phyloP scores from a whole-genome alignment of 2,888 invertebrate genomes.

The Allacma fusca region DNA sequence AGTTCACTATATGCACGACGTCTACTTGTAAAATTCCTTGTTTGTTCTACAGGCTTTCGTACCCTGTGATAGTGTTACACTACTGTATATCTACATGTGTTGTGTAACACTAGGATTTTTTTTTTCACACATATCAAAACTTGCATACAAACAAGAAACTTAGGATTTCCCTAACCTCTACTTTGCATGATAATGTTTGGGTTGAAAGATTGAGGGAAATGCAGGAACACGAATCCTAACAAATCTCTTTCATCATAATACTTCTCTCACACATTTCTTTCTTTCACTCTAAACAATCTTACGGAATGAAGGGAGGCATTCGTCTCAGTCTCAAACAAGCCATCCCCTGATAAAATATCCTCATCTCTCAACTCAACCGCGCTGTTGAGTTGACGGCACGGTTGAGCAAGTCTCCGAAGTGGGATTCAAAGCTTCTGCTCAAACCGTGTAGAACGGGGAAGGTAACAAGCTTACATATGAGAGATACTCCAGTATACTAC shows the following conservation, averaged over 20 bases:
- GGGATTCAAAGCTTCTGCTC: too few species aligned
- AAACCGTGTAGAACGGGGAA: too few species aligned
- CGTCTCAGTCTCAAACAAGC: background rate
- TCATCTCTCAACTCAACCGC: background rate
- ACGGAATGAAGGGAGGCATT: background rate
- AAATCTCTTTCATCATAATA: background rate
- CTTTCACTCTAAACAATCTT: background rate
- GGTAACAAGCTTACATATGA: too few species aligned
- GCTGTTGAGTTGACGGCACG: background rate
- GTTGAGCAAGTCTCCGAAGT: too few species aligned
- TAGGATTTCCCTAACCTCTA: background rate
- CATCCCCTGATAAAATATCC: background rate
- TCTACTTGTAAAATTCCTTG: too few species aligned
- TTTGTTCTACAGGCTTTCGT: too few species aligned
- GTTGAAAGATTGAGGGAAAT: background rate
- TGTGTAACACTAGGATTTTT: background rate
- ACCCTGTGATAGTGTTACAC: too few species aligned
- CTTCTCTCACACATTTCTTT: conserved; percentile 2
- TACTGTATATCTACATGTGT: too few species aligned
- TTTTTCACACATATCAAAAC: background rate
- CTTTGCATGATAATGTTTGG: background rate
- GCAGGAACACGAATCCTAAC: background rate
- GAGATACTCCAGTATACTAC: too few species aligned
- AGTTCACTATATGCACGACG: too few species aligned
- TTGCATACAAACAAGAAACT: background rate